Evolutionary conservation across 2,888 invertebrate genomes (phyloP).

Genomic region (Drosophila borealis): DNA sequence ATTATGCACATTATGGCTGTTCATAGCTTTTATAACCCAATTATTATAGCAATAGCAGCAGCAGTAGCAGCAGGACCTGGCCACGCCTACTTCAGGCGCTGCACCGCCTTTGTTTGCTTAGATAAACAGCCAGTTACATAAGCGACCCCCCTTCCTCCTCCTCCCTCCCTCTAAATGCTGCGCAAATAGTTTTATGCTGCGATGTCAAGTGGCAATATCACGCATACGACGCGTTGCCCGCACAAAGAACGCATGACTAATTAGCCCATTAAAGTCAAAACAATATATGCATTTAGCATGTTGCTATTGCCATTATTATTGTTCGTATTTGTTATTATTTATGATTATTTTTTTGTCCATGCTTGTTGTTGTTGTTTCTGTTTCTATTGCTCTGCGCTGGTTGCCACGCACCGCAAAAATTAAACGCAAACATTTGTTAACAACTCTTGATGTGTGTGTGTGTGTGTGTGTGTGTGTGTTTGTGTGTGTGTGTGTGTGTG

Average conservation of each 20-base stretch:
- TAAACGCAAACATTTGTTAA: slow-evolving; percentile 71
- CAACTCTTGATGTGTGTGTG: slow-evolving; percentile 45
- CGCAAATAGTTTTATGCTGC: slow-evolving; percentile 50
- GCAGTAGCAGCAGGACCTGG: neutral
- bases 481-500: slow-evolving; percentile 2
- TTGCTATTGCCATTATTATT: slow-evolving; percentile 40
- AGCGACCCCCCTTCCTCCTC: neutral
- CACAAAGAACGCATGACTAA: slow-evolving; percentile 42
- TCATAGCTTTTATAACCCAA: slow-evolving; percentile 76
- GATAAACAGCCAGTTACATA: slow-evolving; percentile 1
- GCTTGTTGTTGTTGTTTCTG: slow-evolving; percentile 10
- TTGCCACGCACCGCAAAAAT: slow-evolving; percentile 65
- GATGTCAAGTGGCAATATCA: slow-evolving; percentile 64
- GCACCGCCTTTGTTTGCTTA: slow-evolving; percentile 17
- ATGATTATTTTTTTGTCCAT: slow-evolving; percentile 26
- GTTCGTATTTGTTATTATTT: slow-evolving; percentile 37
- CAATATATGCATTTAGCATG: slow-evolving; percentile 35
- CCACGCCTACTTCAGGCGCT: slow-evolving; percentile 1
- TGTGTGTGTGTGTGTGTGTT: slow-evolving; percentile 3
- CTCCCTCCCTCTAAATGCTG: slow-evolving; percentile 1
- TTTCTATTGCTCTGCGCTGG: slow-evolving; percentile 6
- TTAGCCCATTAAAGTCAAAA: slow-evolving; percentile 61
- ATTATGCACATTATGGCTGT: slow-evolving; percentile 76
- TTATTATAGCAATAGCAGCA: slow-evolving; percentile 52
- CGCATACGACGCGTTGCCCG: slow-evolving; percentile 62